phyloP scores from a whole-genome alignment of 1,140 invertebrate species.

The Cotesia typhae region DNA sequence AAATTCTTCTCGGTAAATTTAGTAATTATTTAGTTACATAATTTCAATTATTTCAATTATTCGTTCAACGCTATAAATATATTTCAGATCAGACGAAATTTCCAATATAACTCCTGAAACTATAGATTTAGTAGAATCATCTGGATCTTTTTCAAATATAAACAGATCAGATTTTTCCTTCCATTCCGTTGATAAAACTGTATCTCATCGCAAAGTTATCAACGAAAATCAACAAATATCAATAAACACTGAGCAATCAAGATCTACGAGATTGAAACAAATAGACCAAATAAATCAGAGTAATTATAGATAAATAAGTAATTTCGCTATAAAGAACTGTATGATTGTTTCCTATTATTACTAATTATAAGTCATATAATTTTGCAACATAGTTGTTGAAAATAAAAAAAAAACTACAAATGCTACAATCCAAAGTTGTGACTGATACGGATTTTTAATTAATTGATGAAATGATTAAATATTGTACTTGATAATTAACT shows the following conservation, averaged over 20 bases:
- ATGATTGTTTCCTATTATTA: no score
- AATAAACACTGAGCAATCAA: slow-evolving; percentile 54
- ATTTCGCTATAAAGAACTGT: slow-evolving; percentile 4
- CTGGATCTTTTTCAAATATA: slow-evolving; percentile 70
- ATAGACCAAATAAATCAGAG: slow-evolving; percentile 44
- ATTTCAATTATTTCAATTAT: slow-evolving; percentile 6
- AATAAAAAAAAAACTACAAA: no score
- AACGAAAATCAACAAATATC: slow-evolving; percentile 59
- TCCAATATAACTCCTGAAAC: slow-evolving; percentile 69
- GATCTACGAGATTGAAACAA: slow-evolving; percentile 46
- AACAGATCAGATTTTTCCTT: slow-evolving; percentile 70
- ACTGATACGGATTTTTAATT: no score
- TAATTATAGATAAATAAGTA: slow-evolving; percentile 49
- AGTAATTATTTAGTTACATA: not conserved
- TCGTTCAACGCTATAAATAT: slow-evolving; percentile 3
- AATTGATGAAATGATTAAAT: no score
- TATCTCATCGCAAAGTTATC: slow-evolving; percentile 54
- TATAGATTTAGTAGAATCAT: slow-evolving; percentile 69
- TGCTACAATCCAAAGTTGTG: no score
- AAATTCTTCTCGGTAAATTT: slow-evolving; percentile 54
- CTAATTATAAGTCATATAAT: no score
- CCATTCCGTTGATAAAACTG: slow-evolving; percentile 66
- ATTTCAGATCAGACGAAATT: slow-evolving; percentile 60
- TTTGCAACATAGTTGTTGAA: no score
- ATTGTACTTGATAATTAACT: no score